Conservation (phyloP, 2,888 invertebrate species). For the Caenorhabditis wallacei region DNA sequence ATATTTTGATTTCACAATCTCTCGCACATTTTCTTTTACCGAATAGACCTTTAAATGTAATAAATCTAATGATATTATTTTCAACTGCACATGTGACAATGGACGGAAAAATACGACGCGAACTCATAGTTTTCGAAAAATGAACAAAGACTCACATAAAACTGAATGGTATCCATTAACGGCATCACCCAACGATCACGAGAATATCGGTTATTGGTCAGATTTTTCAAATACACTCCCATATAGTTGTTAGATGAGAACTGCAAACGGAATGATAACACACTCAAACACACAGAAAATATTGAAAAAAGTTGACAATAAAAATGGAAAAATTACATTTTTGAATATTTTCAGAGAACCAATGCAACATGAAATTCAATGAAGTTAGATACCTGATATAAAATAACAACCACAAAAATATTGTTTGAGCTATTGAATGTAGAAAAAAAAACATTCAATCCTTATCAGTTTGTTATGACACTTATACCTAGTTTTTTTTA, state of each 20-base stretch:
- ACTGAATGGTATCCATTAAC: conserved; percentile 83
- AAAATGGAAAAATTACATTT: background rate
- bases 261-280: conserved; percentile 34
- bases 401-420: no score
- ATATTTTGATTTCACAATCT: conserved; percentile 74
- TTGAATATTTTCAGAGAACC: no score
- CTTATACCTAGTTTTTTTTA: no score
- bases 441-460: no score
- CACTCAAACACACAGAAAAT: background rate
- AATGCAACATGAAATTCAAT: no score
- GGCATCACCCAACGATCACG: conserved; percentile 82
- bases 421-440: no score
- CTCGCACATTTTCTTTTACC: conserved; percentile 66
- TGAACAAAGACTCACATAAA: conserved; percentile 78
- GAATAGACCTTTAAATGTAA: conserved; percentile 33
- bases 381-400: no score
- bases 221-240: conserved; percentile 77
- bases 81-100: conserved; percentile 21
- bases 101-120: background rate
- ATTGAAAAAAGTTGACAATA: background rate
- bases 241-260: conserved; percentile 70
- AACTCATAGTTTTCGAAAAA: background rate
- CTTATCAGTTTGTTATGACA: no score
- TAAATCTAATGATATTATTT: background rate
- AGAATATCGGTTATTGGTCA: conserved; percentile 79